Evolutionary conservation across 2,797 vertebrate species (phyloP).

Genomic region (Mus minutoides): DNA sequence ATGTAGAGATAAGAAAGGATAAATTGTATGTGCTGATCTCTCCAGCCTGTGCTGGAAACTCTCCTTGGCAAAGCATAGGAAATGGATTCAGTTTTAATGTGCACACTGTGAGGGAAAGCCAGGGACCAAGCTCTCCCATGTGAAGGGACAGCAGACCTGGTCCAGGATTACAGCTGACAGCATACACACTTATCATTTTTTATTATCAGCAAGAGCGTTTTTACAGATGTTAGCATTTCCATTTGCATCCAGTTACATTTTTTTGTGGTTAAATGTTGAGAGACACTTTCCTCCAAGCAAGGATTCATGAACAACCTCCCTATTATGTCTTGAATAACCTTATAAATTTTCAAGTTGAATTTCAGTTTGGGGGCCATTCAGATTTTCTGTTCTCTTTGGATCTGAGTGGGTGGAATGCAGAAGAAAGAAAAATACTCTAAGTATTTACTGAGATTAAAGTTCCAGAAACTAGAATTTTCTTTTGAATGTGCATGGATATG

Average conservation of each 20-base stretch:
- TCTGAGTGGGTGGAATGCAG: neutral
- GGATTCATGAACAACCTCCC: neutral
- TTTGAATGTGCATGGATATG: neutral
- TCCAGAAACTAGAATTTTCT: slow-evolving; percentile 22
- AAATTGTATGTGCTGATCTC: neutral
- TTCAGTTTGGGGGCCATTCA: neutral
- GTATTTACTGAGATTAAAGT: neutral
- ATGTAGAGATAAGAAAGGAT: neutral
- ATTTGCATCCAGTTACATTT: neutral
- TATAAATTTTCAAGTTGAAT: neutral
- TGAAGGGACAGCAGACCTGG: neutral
- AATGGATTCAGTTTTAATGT: neutral
- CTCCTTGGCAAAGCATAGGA: neutral
- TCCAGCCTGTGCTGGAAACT: neutral
- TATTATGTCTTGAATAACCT: neutral
- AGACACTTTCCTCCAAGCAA: neutral
- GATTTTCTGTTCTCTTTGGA: slow-evolving; percentile 19
- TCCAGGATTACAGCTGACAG: neutral
- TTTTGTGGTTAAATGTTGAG: neutral
- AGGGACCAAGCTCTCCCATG: neutral
- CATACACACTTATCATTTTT: neutral
- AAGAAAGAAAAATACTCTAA: neutral
- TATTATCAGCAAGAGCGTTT: neutral
- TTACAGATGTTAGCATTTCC: neutral
- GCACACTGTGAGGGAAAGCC: neutral